A percentile compares a stretch with the other conserved stretches of the same genome.
Conservation (phyloP, 2,113 vertebrate genomes). For the Istiophorus platypterus region DNA sequence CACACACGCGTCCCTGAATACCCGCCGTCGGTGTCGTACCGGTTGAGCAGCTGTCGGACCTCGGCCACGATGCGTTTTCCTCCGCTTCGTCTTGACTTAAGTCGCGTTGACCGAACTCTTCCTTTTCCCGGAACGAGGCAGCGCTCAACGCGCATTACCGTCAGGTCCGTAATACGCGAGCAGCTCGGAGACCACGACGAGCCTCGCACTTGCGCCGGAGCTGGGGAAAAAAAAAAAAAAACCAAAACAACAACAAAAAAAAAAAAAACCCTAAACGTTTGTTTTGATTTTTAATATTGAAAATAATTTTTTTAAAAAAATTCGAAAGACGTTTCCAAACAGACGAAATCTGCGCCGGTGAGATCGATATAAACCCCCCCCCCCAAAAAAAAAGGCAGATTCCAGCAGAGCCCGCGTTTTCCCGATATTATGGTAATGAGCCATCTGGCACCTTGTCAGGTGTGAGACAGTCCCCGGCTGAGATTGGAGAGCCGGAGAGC, state of each 20-base stretch:
- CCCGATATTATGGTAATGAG: conserved; percentile 57
- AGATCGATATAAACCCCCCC: neutral
- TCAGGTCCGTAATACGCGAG: conserved; percentile 16
- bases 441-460: neutral
- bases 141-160: conserved; percentile 54
- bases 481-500: neutral
- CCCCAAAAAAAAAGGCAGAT: neutral
- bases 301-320: too few species aligned
- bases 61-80: conserved; percentile 22
- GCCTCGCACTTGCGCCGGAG: accelerated
- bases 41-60: conserved; percentile 24
- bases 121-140: conserved; percentile 77
- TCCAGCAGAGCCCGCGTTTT: accelerated
- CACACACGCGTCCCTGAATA: conserved; percentile 35
- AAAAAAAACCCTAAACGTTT: neutral
- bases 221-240: too few species aligned
- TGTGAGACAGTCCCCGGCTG: neutral
- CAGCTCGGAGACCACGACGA: neutral
- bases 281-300: neutral
- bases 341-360: accelerated
- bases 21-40: conserved; percentile 46
- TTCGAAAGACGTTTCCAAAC: too few species aligned
- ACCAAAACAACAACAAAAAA: too few species aligned
- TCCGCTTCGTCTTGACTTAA: conserved; percentile 20
- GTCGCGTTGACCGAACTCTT: conserved; percentile 17